Evolutionary conservation across 2,888 invertebrate species (phyloP).

Genomic region (Tortricodes alternella): DNA sequence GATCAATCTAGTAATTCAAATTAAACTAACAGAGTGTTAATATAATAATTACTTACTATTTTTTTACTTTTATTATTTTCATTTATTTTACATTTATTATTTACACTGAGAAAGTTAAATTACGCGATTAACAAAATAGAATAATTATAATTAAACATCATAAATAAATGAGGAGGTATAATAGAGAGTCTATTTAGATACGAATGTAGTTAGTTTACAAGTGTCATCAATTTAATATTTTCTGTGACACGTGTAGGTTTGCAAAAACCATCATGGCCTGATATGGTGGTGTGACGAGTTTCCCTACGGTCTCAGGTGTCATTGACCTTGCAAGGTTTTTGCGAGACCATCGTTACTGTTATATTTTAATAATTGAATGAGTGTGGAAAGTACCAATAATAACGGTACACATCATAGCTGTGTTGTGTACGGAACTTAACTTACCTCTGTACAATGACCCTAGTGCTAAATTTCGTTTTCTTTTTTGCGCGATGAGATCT

Average conservation of each 20-base stretch:
- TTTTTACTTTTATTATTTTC: no score
- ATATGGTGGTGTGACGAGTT: conserved; percentile 67
- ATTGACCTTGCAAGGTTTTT: conserved; percentile 76
- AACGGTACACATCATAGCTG: conserved; percentile 55
- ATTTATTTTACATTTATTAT: no score
- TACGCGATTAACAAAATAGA: not conserved
- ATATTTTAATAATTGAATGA: conserved; percentile 78
- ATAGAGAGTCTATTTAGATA: no score
- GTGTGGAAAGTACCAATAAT: conserved; percentile 65
- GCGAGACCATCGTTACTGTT: conserved; percentile 74
- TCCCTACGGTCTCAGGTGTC: conserved; percentile 79
- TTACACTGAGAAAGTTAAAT: no score
- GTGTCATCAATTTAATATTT: not conserved
- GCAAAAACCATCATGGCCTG: conserved; percentile 36
- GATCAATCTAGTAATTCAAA: no score
- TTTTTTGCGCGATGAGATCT: conserved; percentile 14
- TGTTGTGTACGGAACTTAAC: conserved; percentile 27
- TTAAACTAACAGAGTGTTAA: no score
- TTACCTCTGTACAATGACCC: conserved; percentile 28
- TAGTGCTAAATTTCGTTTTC: conserved; percentile 23
- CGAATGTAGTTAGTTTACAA: no score
- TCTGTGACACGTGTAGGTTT: not conserved
- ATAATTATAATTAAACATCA: not conserved
- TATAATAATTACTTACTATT: no score
- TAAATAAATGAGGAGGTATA: no score